Evolutionary conservation across 2,797 vertebrate genomes (phyloP), one percentile per base, ranked within the genome.

Genomic region (Rhinatrema bivittatum): DNA sequence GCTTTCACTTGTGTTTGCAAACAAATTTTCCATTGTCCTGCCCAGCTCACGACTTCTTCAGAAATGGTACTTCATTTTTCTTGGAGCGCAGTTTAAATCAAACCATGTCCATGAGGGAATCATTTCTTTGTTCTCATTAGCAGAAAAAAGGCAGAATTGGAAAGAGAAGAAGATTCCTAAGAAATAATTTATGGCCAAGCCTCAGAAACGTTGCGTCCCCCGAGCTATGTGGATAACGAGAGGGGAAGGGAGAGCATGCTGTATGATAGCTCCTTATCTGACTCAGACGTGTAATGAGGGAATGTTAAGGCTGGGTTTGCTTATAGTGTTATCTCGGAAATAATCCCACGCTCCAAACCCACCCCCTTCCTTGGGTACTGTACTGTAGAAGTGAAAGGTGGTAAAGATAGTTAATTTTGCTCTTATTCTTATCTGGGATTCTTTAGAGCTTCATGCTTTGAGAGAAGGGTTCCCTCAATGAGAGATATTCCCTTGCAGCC

Each of bases 261-360:
- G 16, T 36, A 32, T 15, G 28, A 19, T 27, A 13, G 4, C 27
- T 20, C 14, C 30, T 38, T 48, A 48, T 48, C 45, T 36, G 16
- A 29, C 13, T 10, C 45, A 40, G 32, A 31, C 32, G 9, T 35
- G 38, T 48, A 31, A 48, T 48, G 26, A 39, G 26, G 37, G 31
- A 11, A 14, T 23, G 9, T 23, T 17, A 16, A 6, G 3, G 10
- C 19, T 17, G 33, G 39, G 27, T 27, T 26, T 28, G 20, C n/a
- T 33, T 26, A 25, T 15, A 30, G 20, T 29, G 24, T 40, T 39
- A 48, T 40, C 38, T 36, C 13, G 10, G 21, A 20, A 11, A 21
- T 21, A 37, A 20, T 24, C 37, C 38, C 18, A 30, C 32, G 14
- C 25, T 19, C 24, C 7, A 7, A 15, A 13, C n/a, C 12, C 19